These are phyloP conservation scores for Lamellibrachia columna DNA, from an alignment of 2,888 invertebrate species.

Conservation along the genomic window DNA sequence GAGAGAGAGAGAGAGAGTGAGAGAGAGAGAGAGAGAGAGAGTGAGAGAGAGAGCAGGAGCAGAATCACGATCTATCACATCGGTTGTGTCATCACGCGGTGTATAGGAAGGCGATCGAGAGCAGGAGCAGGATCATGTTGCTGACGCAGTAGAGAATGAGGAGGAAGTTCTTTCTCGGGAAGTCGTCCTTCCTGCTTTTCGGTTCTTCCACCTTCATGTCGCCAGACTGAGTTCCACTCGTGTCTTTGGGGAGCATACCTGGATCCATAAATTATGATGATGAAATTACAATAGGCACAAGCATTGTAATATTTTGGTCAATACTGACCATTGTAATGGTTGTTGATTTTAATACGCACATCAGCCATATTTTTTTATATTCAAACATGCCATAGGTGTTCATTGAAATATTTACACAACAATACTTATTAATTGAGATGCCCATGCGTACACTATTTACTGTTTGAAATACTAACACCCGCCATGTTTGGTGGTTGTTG, in stretches of 20 bases:
- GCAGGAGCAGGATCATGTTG: background rate
- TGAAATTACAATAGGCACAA: background rate
- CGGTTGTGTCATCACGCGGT: background rate
- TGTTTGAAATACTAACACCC: too few species aligned
- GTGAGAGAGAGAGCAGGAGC: background rate
- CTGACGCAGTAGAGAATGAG: background rate
- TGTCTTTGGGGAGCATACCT: background rate
- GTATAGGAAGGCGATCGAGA: background rate
- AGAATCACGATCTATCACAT: background rate
- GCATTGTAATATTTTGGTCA: background rate
- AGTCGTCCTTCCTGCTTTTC: background rate
- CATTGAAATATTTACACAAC: too few species aligned
- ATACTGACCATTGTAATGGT: background rate
- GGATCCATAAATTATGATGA: background rate
- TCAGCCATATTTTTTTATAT: too few species aligned
- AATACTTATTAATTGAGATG: too few species aligned
- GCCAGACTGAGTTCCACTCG: background rate
- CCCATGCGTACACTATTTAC: too few species aligned
- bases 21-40: too few species aligned
- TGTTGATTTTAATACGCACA: background rate
- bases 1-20: background rate
- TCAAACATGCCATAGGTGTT: too few species aligned
- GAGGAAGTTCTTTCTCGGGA: conserved; percentile 4
- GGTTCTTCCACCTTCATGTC: conserved; percentile 5
- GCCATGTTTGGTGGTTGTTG: background rate